A percentile compares a stretch with the other conserved stretches of the same genome.
phyloP scores from a whole-genome alignment of 1,140 invertebrate genomes.

The Caenorhabditis brenneri region DNA sequence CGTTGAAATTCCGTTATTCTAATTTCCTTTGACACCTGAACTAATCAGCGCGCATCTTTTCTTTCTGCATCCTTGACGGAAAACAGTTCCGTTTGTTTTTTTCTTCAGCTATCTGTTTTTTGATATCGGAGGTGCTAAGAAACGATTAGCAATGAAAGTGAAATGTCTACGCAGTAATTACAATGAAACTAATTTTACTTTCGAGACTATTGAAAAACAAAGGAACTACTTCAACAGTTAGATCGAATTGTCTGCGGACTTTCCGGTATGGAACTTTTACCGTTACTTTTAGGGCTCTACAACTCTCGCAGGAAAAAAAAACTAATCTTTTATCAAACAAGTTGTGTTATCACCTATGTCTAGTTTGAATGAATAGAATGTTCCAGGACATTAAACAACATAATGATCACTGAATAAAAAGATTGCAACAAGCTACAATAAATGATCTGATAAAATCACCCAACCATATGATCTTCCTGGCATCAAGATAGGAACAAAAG shows the following conservation, averaged over 20 bases:
- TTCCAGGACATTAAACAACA: not conserved
- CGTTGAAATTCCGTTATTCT: conserved; percentile 4
- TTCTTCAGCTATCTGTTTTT: not conserved
- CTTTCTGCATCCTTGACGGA: conserved; percentile 17
- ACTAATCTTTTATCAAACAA: too few relatives aligned
- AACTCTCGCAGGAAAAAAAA: too few relatives aligned
- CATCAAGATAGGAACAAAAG: not conserved
- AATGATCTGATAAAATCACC: not conserved
- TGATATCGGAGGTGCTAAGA: conserved; percentile 11
- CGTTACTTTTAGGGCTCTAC: too few relatives aligned
- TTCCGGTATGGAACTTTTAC: not conserved
- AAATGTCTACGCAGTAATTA: conserved; percentile 33
- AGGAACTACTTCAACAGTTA: not conserved
- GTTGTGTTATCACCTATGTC: too few relatives aligned
- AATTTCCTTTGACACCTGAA: conserved; percentile 14
- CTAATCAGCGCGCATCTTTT: conserved; percentile 31
- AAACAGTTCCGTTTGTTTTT: conserved; percentile 41
- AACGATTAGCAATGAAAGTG: conserved; percentile 37
- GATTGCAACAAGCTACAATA: not conserved
- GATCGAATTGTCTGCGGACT: not conserved
- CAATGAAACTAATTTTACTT: not conserved
- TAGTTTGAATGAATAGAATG: too few relatives aligned
- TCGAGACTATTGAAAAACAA: too few relatives aligned
- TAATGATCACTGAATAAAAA: not conserved
- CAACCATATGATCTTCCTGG: not conserved